Conservation (phyloP, 2,113 vertebrate genomes). For the Pedetes capensis region DNA sequence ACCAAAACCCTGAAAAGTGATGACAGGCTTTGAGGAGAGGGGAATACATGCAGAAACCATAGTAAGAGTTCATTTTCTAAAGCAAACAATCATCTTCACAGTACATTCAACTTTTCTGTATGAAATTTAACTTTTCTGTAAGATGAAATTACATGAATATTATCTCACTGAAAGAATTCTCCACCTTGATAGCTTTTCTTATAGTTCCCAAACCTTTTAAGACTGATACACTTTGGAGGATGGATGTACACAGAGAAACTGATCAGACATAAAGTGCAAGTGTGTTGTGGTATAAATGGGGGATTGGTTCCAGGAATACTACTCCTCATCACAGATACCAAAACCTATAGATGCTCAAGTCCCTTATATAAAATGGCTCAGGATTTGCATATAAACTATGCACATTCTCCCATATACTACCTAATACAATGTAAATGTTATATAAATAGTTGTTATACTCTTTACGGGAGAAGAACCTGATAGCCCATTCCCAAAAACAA, state of each 20-base stretch:
- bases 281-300: not conserved
- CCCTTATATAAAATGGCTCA: not conserved
- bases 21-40: not conserved
- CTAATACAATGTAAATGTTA: not conserved
- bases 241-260: not conserved
- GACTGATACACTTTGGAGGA: not conserved
- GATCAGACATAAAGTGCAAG: not conserved
- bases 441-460: not conserved
- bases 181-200: not conserved
- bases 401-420: not conserved
- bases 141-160: not conserved
- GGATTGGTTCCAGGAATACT: not conserved
- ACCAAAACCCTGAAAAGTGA: not conserved
- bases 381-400: not conserved
- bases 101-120: not conserved
- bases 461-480: too few species aligned
- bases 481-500: too few species aligned
- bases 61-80: constrained; percentile 32
- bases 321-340: not conserved
- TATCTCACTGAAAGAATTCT: constrained; percentile 12
- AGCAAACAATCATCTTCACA: constrained; percentile 32
- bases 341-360: not conserved
- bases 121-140: not conserved
- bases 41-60: not conserved
- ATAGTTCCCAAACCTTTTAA: not conserved